Evolutionary conservation across 1,140 invertebrate genomes (phyloP).

Genomic region (Dinoponera quadriceps): DNA sequence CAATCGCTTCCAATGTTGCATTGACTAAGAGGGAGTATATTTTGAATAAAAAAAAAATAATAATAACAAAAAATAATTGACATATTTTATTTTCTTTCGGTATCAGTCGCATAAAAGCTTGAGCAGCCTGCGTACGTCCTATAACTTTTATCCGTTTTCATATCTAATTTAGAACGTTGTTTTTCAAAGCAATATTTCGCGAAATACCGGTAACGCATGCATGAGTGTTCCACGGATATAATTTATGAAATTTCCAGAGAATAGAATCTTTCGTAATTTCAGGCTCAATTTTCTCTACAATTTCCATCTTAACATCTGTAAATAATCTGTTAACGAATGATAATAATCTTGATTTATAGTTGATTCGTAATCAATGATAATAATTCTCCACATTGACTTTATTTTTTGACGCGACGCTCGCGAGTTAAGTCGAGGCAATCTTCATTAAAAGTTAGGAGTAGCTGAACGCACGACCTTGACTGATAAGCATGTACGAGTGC

Average conservation of each 20-base stretch:
- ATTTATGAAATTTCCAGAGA: not conserved
- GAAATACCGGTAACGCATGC: not conserved
- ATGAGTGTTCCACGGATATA: not conserved
- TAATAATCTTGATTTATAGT: no score
- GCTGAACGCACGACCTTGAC: not conserved
- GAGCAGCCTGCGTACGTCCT: no score
- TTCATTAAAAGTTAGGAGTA: not conserved
- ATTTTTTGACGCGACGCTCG: not conserved
- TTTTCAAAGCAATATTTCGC: not conserved
- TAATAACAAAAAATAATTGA: no score
- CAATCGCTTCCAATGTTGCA: no score
- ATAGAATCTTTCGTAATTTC: not conserved
- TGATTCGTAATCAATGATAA: no score
- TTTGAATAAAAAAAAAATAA: no score
- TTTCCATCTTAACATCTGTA: not conserved
- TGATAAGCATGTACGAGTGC: constrained; percentile 21
- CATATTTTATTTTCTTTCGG: no score
- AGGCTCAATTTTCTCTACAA: not conserved
- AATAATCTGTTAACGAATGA: not conserved
- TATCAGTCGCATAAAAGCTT: no score
- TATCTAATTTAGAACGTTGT: constrained; percentile 14
- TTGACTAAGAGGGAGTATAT: no score
- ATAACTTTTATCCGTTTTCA: constrained; percentile 7
- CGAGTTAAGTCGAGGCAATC: not conserved
- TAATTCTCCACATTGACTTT: not conserved